Percentiles rank a stretch among this genome's conserved stretches.
Conservation (phyloP, 1,140 invertebrate species). For the Sitophilus oryzae region DNA sequence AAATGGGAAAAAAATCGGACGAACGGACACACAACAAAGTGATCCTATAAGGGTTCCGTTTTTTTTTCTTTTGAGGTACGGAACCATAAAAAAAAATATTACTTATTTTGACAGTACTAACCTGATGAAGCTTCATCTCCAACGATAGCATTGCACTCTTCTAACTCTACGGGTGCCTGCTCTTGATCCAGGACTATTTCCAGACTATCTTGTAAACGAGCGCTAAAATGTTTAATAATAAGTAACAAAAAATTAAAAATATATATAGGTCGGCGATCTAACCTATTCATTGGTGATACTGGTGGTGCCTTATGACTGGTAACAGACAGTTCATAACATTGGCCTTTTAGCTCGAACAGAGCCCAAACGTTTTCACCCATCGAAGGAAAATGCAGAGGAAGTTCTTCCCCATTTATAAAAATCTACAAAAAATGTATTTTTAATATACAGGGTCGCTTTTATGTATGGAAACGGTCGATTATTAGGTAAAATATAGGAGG, state of each 20-base stretch:
- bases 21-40: too few relatives aligned
- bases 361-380: slow-evolving; percentile 35
- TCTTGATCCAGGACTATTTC: slow-evolving; percentile 56
- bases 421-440: slow-evolving; percentile 40
- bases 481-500: too few relatives aligned
- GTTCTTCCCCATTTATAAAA: slow-evolving; percentile 75
- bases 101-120: too few relatives aligned
- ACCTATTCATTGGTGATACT: slow-evolving; percentile 54
- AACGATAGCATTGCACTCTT: slow-evolving; percentile 20
- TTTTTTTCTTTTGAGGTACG: too few relatives aligned
- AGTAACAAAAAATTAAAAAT: slow-evolving; percentile 1
- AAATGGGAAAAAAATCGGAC: too few relatives aligned
- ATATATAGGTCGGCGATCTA: slow-evolving; percentile 1
- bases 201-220: slow-evolving; percentile 57
- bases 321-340: slow-evolving; percentile 37
- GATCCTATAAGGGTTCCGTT: too few relatives aligned
- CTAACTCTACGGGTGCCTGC: slow-evolving; percentile 40
- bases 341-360: slow-evolving; percentile 37
- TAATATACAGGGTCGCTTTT: not conserved
- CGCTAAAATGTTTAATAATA: slow-evolving; percentile 15
- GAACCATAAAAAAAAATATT: too few relatives aligned
- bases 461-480: too few relatives aligned
- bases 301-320: slow-evolving; percentile 43
- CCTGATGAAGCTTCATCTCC: not conserved
- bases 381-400: slow-evolving; percentile 47